Conservation (phyloP, 2,888 invertebrate genomes). For the Eudasyphora cyanicolor region DNA sequence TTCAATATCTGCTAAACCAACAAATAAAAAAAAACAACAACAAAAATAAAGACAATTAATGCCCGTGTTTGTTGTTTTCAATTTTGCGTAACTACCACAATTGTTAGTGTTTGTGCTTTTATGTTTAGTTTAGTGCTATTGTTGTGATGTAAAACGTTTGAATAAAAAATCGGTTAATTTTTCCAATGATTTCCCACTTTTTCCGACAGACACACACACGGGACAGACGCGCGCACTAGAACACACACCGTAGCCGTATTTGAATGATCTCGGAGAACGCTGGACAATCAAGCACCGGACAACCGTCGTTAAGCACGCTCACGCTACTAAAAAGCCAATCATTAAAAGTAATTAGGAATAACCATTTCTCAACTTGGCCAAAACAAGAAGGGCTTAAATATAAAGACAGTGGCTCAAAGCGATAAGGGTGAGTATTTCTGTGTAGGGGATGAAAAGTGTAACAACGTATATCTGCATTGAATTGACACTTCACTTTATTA, state of each 20-base stretch:
- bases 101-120: not conserved
- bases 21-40: not conserved
- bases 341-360: slow-evolving; percentile 62
- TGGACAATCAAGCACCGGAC: not conserved
- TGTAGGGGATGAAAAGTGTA: too few relatives aligned
- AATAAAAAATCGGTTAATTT: slow-evolving; percentile 20
- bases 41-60: slow-evolving; percentile 18
- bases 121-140: too few relatives aligned
- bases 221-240: not conserved
- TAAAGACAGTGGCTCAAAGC: not conserved
- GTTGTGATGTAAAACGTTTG: slow-evolving; percentile 19
- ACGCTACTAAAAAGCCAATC: slow-evolving; percentile 45
- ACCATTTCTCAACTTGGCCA: slow-evolving; percentile 21
- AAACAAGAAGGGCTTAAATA: slow-evolving; percentile 61
- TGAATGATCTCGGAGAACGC: not conserved
- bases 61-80: not conserved
- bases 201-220: too few relatives aligned
- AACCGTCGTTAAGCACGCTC: slow-evolving; percentile 50
- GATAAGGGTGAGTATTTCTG: too few relatives aligned
- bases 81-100: slow-evolving; percentile 24
- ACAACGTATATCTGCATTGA: too few relatives aligned
- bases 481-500: too few relatives aligned
- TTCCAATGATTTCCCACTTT: slow-evolving; percentile 13
- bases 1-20: not conserved
- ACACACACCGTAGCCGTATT: not conserved